phyloP scores from a whole-genome alignment of 2,888 invertebrate species.

The Drosophila pegasa region DNA sequence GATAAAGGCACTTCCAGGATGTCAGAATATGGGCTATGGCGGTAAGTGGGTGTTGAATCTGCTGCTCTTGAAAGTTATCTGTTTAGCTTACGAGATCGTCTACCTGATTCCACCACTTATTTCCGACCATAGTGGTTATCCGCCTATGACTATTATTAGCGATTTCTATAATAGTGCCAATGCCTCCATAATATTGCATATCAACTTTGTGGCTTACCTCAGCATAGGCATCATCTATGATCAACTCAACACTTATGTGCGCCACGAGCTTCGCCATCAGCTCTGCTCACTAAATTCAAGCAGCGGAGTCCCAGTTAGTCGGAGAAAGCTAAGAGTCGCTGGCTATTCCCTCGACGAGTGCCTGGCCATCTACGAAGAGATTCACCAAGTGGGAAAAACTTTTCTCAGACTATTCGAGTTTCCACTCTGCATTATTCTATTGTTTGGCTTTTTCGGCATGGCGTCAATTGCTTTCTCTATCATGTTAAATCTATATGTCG shows the following conservation, averaged over 20 bases:
- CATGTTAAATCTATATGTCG: neutral
- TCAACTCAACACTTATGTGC: constrained; percentile 55
- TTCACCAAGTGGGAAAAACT: constrained; percentile 35
- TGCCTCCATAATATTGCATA: constrained; percentile 42
- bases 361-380: constrained; percentile 56
- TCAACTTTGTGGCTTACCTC: constrained; percentile 59
- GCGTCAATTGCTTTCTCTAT: constrained; percentile 31
- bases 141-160: fast-evolving
- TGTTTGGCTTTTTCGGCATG: constrained; percentile 38
- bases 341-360: constrained; percentile 49
- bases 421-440: constrained; percentile 42
- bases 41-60: constrained; percentile 45
- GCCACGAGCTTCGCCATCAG: constrained; percentile 38
- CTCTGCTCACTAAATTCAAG: constrained; percentile 31
- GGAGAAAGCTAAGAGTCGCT: constrained; percentile 15
- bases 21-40: constrained; percentile 33
- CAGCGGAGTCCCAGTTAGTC: constrained; percentile 3
- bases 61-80: constrained; percentile 34
- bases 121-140: neutral
- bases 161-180: constrained; percentile 26
- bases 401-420: constrained; percentile 59
- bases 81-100: constrained; percentile 40
- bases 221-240: constrained; percentile 55
- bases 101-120: neutral
- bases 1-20: constrained; percentile 28